phyloP scores from a whole-genome alignment of 2,113 vertebrate genomes.

The Callipepla squamata region DNA sequence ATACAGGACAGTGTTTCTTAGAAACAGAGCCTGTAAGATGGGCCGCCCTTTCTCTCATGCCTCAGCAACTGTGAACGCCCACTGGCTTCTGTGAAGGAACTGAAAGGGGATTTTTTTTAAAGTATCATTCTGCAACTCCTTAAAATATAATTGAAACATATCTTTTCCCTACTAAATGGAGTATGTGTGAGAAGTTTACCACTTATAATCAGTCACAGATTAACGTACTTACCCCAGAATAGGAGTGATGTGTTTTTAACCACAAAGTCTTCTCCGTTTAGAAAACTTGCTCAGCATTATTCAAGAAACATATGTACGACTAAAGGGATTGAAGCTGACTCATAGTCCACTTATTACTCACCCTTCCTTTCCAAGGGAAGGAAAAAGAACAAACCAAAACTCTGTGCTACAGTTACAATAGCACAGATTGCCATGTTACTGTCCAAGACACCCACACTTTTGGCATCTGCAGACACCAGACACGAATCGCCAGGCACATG shows the following conservation, averaged over 20 bases:
- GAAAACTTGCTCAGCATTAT: not conserved
- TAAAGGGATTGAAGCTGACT: not conserved
- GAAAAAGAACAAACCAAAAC: not conserved
- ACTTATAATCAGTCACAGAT: not conserved
- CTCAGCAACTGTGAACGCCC: not conserved
- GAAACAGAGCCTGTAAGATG: rapidly evolving
- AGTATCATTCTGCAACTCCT: not conserved
- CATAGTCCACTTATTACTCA: not conserved
- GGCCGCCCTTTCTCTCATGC: not conserved
- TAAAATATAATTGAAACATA: not conserved
- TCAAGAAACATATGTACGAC: not conserved
- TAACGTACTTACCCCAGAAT: not conserved
- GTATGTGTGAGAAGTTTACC: not conserved
- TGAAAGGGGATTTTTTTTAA: not conserved
- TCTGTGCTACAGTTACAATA: not conserved
- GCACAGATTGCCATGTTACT: not conserved
- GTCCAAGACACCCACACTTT: not conserved
- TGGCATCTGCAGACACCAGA: not conserved
- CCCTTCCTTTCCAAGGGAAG: not conserved
- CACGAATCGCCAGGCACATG: not conserved
- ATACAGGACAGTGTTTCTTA: not conserved
- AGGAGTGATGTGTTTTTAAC: not conserved
- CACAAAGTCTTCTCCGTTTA: not conserved
- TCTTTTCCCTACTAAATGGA: not conserved
- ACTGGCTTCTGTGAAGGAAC: not conserved